These are phyloP conservation scores for Barypeithes pellucidus DNA, from an alignment of 2,888 invertebrate species.

Conservation along the genomic window DNA sequence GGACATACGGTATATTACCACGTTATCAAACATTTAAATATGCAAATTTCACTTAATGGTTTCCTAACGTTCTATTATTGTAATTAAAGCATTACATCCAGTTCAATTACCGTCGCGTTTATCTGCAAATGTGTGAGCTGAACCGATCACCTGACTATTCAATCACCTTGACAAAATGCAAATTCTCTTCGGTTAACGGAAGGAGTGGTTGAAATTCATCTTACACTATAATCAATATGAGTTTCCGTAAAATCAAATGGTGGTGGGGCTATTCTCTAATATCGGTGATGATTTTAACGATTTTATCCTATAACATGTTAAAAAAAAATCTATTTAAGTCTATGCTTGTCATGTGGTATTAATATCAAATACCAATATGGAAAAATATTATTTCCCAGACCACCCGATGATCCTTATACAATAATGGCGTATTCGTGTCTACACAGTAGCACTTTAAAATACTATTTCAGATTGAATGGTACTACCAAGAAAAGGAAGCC, in stretches of 20 bases:
- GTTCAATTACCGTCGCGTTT: constrained; percentile 35
- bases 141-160: constrained; percentile 53
- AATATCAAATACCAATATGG: no score
- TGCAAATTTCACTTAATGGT: constrained; percentile 11
- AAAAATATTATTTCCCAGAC: no score
- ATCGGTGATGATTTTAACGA: no score
- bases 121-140: constrained; percentile 33
- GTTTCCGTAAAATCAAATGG: constrained; percentile 51
- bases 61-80: constrained; percentile 30
- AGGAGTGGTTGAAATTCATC: constrained; percentile 52
- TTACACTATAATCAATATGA: constrained; percentile 51
- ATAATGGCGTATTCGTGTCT: no score
- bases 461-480: no score
- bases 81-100: constrained; percentile 27
- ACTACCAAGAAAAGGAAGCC: no score
- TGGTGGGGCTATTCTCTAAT: constrained; percentile 1
- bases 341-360: no score
- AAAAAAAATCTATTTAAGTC: no score
- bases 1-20: no score
- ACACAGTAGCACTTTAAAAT: no score
- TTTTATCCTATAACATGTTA: no score
- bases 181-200: constrained; percentile 43
- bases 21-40: not conserved
- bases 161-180: constrained; percentile 53
- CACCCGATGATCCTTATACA: no score